A percentile compares a stretch with the other conserved stretches of the same genome.
phyloP scores from a whole-genome alignment of 2,888 invertebrate species.

The Didymodactylos carnosus region DNA sequence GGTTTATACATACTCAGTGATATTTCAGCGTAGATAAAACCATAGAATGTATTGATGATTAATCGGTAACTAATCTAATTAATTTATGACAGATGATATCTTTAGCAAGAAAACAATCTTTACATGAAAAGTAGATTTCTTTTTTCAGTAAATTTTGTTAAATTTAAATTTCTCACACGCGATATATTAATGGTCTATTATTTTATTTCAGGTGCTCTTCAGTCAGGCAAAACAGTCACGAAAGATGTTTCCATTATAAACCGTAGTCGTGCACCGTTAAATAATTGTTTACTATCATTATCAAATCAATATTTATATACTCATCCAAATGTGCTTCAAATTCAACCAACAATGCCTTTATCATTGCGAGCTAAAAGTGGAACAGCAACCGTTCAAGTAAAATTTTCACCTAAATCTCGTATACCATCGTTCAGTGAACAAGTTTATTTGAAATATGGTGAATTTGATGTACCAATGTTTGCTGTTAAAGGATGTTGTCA shows the following conservation, averaged over 20 bases:
- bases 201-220: conserved; percentile 17
- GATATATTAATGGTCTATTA: not conserved
- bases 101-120: too few relatives aligned
- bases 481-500: conserved; percentile 40
- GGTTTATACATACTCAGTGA: too few relatives aligned
- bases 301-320: not conserved
- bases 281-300: not conserved
- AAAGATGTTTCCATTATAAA: conserved; percentile 29
- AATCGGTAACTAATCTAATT: too few relatives aligned
- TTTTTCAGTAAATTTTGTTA: too few relatives aligned
- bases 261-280: conserved; percentile 29
- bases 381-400: not conserved
- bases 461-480: conserved; percentile 39
- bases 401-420: conserved; percentile 2
- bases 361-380: not conserved
- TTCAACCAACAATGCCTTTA: not conserved
- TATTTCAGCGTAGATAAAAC: too few relatives aligned
- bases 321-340: not conserved
- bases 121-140: too few relatives aligned
- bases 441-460: conserved; percentile 39
- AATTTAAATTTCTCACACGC: too few relatives aligned
- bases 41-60: too few relatives aligned
- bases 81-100: too few relatives aligned
- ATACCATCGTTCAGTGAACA: conserved; percentile 19
- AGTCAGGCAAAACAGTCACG: conserved; percentile 26